Percentiles rank a stretch among this genome's conserved stretches.
These are phyloP conservation scores for Callospermophilus lateralis DNA, from an alignment of 2,113 vertebrate species.

Conservation along the genomic window DNA sequence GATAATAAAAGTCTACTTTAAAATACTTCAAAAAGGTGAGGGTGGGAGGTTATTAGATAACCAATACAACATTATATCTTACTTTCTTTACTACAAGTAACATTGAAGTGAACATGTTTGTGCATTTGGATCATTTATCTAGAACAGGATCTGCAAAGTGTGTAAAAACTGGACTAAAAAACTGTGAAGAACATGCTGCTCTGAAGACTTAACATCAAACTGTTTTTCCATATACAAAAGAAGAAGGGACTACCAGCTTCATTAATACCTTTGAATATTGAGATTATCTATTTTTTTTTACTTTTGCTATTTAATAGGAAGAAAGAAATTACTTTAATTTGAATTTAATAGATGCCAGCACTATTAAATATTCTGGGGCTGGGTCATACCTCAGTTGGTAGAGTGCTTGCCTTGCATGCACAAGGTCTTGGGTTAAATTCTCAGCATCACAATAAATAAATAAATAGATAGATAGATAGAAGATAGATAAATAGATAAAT, in stretches of 20 bases:
- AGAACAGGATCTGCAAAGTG: not conserved
- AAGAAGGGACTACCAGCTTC: not conserved
- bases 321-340: not conserved
- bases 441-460: no score
- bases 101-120: not conserved
- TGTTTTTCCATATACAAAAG: not conserved
- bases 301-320: conserved; percentile 21
- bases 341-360: conserved; percentile 8
- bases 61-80: not conserved
- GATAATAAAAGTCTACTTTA: not conserved
- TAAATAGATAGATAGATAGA: no score
- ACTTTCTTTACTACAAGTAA: conserved; percentile 50
- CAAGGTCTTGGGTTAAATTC: no score
- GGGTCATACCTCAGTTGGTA: no score
- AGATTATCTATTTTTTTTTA: not conserved
- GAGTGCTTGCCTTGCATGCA: no score
- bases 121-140: not conserved
- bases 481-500: no score
- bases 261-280: conserved; percentile 7
- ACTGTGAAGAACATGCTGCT: not conserved
- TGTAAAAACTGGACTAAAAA: conserved; percentile 17
- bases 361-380: not conserved
- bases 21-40: no score
- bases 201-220: not conserved
- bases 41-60: not conserved